Conservation (phyloP, 2,113 vertebrate genomes). For the Agapornis roseicollis region DNA sequence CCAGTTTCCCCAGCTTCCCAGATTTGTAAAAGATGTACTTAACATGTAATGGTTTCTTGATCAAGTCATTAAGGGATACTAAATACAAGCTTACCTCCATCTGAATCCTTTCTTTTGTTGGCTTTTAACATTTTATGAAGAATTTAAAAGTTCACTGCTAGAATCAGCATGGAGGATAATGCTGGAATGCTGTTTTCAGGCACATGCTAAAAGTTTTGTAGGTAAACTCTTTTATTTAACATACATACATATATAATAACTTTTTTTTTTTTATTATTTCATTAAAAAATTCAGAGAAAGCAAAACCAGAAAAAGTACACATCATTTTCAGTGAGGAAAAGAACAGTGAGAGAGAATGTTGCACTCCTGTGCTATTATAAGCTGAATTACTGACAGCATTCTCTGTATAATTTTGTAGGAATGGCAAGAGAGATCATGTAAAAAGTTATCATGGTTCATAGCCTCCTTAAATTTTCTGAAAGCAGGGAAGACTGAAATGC, state of each 20-base stretch:
- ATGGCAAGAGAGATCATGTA: background rate
- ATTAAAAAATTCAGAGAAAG: background rate
- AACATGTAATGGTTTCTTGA: background rate
- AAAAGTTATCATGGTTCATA: background rate
- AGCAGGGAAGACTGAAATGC: background rate
- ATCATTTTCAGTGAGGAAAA: background rate
- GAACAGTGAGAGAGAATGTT: fast-evolving
- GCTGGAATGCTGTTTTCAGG: background rate
- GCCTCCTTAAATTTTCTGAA: background rate
- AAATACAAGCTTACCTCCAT: background rate
- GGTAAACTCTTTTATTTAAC: background rate
- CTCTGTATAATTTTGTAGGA: background rate
- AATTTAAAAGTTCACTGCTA: background rate
- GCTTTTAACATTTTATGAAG: background rate
- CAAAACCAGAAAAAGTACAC: background rate
- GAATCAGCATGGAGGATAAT: background rate
- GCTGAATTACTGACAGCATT: background rate
- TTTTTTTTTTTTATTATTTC: background rate
- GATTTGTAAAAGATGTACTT: background rate
- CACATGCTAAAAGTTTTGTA: background rate
- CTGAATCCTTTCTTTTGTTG: background rate
- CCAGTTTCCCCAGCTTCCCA: background rate
- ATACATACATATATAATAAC: background rate
- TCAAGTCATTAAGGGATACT: background rate
- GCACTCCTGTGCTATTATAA: background rate